Evolutionary conservation across 2,797 vertebrate species (phyloP), one percentile per base, ranked within the genome.

Genomic region (Mus spretus): DNA sequence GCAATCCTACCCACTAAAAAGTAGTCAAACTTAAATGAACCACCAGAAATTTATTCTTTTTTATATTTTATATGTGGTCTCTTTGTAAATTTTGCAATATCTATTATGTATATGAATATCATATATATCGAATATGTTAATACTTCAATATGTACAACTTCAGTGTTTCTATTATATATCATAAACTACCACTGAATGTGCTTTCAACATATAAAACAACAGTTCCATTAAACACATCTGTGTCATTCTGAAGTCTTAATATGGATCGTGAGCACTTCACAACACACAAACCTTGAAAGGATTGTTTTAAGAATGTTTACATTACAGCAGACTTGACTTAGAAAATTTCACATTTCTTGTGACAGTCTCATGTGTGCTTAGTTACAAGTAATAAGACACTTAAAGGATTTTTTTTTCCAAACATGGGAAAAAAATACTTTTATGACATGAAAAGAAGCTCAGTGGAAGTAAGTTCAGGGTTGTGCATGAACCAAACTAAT

Each of bases 361-460:
- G 65, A 87, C 24, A 90, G 15, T 74, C 78, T 50, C n/a, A 24
- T 34, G 8, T 74, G 40, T 53, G 28, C 28, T 92, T 55, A 87
- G 50, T 34, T 94, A 82, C 20, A 55, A 74, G 13, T 70, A 80
- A 92, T 37, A 75, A 14, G 12, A 95, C 92, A 78, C 14, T 82
- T 53, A 78, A 92, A 82, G 28, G 22, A 83, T 63, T 87, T 37
- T 26, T 26, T n/a, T 50, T 77, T 47, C 44, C 78, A 96, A 94
- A 63, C 44, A 92, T 31, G 55, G 2, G 37, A 88, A 87, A 1
- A 1, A 75, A 93, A 80, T 88, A 91, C 84, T 95, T 95, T 92
- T 95, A 78, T 92, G n/a, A 90, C 44, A 86, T 94, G 47, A 90
- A 86, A 83, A 74, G n/a, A 47, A 77, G 3, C 17, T 40, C 81